A percentile compares a stretch with the other conserved stretches of the same genome.
These are phyloP conservation scores for Plagodis pulveraria DNA, from an alignment of 2,888 invertebrate genomes.

Conservation along the genomic window DNA sequence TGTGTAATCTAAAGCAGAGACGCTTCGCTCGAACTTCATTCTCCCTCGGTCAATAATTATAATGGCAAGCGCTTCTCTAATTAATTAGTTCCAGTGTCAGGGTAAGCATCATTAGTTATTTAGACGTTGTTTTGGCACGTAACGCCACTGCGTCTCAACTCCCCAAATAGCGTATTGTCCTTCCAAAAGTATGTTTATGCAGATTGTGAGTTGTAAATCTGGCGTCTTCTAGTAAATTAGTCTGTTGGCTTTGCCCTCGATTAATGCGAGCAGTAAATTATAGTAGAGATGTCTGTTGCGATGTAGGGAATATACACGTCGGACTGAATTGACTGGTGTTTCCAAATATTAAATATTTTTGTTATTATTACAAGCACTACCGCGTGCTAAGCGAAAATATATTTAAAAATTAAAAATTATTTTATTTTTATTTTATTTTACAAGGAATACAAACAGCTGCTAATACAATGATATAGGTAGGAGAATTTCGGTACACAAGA, in stretches of 20 bases:
- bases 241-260: constrained; percentile 23
- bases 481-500: no score
- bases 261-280: constrained; percentile 45
- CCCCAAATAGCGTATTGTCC: constrained; percentile 52
- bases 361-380: no score
- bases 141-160: constrained; percentile 40
- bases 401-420: no score
- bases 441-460: no score
- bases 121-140: constrained; percentile 22
- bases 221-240: constrained; percentile 31
- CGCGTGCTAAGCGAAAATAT: no score
- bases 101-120: constrained; percentile 15
- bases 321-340: not conserved
- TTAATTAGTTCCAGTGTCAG: constrained; percentile 9
- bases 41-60: no score
- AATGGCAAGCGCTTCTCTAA: not conserved
- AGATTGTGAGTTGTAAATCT: constrained; percentile 28
- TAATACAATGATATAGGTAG: no score
- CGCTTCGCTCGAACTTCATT: no score
- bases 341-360: no score
- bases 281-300: constrained; percentile 28
- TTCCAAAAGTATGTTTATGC: constrained; percentile 45
- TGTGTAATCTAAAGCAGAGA: no score
- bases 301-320: constrained; percentile 1
- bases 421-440: no score